Percentiles rank a stretch among this genome's conserved stretches.
phyloP scores from a whole-genome alignment of 2,888 invertebrate genomes.

The Rapana venosa region DNA sequence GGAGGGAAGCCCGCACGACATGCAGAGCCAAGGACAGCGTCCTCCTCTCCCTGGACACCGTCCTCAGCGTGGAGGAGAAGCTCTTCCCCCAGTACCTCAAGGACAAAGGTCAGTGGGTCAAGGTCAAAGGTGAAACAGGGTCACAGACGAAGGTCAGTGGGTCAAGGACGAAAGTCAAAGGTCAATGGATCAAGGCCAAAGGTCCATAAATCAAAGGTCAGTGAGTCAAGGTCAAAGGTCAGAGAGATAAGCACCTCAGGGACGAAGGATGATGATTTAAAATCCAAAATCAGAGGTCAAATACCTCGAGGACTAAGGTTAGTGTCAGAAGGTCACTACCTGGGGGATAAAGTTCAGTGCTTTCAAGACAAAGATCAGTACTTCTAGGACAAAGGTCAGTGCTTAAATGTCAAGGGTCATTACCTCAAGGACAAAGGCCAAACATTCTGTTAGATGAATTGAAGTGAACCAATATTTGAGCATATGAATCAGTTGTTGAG shows the following conservation, averaged over 20 bases:
- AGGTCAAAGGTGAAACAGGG: no score
- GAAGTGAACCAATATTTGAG: no score
- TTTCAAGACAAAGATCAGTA: not conserved
- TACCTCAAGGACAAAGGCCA: no score
- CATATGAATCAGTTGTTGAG: no score
- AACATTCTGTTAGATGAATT: no score
- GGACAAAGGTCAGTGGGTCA: constrained; percentile 44
- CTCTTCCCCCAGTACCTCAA: constrained; percentile 50
- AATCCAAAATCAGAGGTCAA: not conserved
- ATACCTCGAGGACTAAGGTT: not conserved
- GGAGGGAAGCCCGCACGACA: constrained; percentile 56
- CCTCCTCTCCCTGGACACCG: constrained; percentile 60
- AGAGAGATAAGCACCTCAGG: no score
- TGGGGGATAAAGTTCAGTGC: not conserved
- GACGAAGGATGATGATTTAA: not conserved
- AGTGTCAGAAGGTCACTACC: not conserved
- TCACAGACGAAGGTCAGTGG: not conserved
- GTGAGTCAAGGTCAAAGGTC: no score
- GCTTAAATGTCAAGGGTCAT: no score
- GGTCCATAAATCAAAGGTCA: not conserved
- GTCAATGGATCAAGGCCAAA: no score
- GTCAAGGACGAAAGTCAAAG: not conserved
- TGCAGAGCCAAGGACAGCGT: constrained; percentile 60
- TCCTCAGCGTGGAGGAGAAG: constrained; percentile 50
- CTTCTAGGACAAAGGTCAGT: no score